Percentiles rank a stretch among this genome's conserved stretches.
Conservation (phyloP, 1,140 invertebrate species). For the Parapsyche elsis region DNA sequence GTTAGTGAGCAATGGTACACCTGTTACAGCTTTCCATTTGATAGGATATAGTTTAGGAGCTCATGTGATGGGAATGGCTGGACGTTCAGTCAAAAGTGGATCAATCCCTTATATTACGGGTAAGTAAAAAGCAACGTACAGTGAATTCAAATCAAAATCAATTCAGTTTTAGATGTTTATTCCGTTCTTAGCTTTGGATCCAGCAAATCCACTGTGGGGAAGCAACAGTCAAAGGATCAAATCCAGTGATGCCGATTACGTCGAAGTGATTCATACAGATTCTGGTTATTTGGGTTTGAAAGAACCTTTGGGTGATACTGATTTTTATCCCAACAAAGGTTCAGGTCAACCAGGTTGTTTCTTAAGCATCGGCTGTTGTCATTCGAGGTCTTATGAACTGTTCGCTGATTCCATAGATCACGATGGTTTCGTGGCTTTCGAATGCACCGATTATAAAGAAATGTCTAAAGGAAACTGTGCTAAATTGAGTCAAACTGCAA, state of each 20-base stretch:
- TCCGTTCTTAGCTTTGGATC: constrained; percentile 61
- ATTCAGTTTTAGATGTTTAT: too few relatives aligned
- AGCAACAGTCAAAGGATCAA: constrained; percentile 57
- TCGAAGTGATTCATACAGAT: constrained; percentile 76
- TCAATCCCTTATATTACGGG: constrained; percentile 49
- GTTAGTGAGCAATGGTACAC: constrained; percentile 58
- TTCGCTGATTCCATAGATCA: constrained; percentile 64
- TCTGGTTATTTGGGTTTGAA: constrained; percentile 68
- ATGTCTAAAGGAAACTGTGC: constrained; percentile 43
- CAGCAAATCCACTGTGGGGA: constrained; percentile 62
- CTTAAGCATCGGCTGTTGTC: constrained; percentile 61
- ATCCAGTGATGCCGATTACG: constrained; percentile 68
- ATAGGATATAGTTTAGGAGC: constrained; percentile 72
- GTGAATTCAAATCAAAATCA: too few relatives aligned
- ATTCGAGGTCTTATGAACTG: constrained; percentile 65
- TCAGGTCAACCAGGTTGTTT: constrained; percentile 71
- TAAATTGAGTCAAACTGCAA: constrained; percentile 36
- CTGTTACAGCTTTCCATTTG: constrained; percentile 61
- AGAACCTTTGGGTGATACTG: constrained; percentile 68
- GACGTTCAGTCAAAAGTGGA: constrained; percentile 55
- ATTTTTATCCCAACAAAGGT: constrained; percentile 74
- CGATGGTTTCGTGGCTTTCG: constrained; percentile 50
- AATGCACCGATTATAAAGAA: constrained; percentile 47
- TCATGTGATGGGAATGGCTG: constrained; percentile 68
- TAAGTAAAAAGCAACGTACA: not conserved